Conservation (phyloP, 2,888 invertebrate species). For the Xestia sexstrigata region DNA sequence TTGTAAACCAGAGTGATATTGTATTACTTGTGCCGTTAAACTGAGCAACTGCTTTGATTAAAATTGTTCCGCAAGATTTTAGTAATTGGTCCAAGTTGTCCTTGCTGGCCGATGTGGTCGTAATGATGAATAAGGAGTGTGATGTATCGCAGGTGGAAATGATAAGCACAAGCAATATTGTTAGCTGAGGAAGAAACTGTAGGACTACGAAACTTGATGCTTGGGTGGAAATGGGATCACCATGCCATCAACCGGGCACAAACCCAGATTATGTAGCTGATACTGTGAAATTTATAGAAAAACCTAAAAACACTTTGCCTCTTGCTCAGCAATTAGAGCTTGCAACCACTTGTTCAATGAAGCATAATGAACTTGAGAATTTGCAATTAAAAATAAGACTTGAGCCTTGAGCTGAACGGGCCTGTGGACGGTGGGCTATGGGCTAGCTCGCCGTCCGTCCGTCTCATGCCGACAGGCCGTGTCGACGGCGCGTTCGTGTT, state of each 20-base stretch:
- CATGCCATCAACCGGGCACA: not conserved
- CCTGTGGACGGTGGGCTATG: too few species aligned
- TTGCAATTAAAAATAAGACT: not conserved
- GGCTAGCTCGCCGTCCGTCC: too few species aligned
- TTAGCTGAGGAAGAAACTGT: not conserved
- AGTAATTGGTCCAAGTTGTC: constrained; percentile 44
- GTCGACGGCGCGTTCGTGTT: too few species aligned
- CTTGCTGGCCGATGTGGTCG: not conserved
- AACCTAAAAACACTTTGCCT: not conserved
- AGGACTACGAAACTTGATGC: not conserved
- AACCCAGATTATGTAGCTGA: not conserved
- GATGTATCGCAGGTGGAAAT: not conserved
- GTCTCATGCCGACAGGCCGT: too few species aligned
- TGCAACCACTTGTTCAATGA: not conserved
- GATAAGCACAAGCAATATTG: too few species aligned
- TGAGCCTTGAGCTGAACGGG: too few species aligned
- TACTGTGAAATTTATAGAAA: not conserved
- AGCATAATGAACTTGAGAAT: not conserved
- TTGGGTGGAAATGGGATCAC: too few species aligned
- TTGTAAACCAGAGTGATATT: constrained; percentile 56
- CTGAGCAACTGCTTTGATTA: constrained; percentile 61
- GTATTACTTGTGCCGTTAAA: constrained; percentile 50
- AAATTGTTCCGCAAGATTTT: constrained; percentile 60
- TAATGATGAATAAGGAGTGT: not conserved
- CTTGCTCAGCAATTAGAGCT: not conserved